phyloP scores from a whole-genome alignment of 23 tunicate genomes.

The Clavelina lepadiformis region DNA sequence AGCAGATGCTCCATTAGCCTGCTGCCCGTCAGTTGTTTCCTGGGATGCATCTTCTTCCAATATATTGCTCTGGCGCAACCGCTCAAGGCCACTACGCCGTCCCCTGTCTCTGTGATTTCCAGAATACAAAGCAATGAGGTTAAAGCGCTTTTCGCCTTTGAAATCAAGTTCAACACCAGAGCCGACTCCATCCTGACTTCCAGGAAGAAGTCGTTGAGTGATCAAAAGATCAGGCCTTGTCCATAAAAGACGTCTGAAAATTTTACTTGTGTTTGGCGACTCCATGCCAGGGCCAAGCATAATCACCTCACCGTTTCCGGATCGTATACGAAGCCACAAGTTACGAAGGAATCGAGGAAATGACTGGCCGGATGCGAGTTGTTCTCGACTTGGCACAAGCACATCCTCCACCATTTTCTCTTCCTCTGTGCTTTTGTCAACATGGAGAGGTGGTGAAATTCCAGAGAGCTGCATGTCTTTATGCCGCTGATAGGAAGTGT shows the following conservation, averaged over 20 bases:
- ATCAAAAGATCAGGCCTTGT: conserved; percentile 67
- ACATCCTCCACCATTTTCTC: conserved; percentile 24
- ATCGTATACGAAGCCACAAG: conserved; percentile 47
- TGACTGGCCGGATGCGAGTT: conserved; percentile 14
- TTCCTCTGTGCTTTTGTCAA: conserved; percentile 2
- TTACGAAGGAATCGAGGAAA: conserved; percentile 62
- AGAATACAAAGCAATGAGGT: conserved; percentile 83
- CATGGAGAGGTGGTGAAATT: too few species aligned
- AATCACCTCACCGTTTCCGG: conserved; percentile 67
- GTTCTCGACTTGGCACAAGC: conserved; percentile 16
- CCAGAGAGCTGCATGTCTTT: conserved; percentile 32
- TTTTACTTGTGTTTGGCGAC: conserved; percentile 75
- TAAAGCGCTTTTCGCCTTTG: conserved; percentile 74
- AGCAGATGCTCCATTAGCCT: not conserved
- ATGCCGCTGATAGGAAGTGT: conserved; percentile 69
- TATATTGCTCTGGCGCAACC: conserved; percentile 64
- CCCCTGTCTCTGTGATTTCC: conserved; percentile 53
- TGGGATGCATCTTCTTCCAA: conserved; percentile 35
- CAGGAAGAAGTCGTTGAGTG: conserved; percentile 76
- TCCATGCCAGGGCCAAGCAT: conserved; percentile 96
- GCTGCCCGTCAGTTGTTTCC: not conserved
- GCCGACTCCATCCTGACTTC: conserved; percentile 88
- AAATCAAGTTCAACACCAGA: conserved; percentile 88
- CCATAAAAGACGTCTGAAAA: conserved; percentile 73
- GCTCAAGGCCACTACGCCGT: conserved; percentile 40